Evolutionary conservation across 2,113 vertebrate genomes (phyloP), one percentile per base, ranked within the genome.

Genomic region (Salvelinus fontinalis): DNA sequence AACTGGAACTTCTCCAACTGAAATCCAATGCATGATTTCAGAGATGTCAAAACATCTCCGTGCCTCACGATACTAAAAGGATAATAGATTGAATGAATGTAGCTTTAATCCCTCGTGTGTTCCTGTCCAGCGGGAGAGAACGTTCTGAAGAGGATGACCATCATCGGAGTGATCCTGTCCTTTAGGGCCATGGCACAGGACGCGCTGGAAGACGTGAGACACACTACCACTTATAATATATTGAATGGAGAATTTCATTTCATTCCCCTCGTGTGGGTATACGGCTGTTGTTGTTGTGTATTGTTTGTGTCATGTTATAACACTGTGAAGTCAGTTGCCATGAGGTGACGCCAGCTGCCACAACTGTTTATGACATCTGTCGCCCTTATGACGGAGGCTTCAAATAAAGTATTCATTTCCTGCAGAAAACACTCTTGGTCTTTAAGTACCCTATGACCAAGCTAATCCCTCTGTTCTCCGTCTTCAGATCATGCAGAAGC

Each of bases 101-200:
- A 11, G 20, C 16, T n/a, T 18, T 22, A 8, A 62, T n/a, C 31
- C 51, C n/a, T 18, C n/a, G 6, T 54, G 14, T 59, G 11, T 62
- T 62, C 67, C 70, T 79, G 70, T 54, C 84, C 76, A 99, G 97
- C 95, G 1, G 87, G 94, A 9, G 97, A 99, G 2, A 99, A 94
- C 0, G 89, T 97, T 60, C 84, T 98, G 85, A 98, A 96, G 88
- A 94, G 97, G 77, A 96, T 98, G 96, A 97, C 95, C 71, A 99
- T 98, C 89, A 93, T 99, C 2, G 97, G 97, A 0, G 95, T 98
- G 82, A 97, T 98, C 82, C 92, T 99, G 73, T 95, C 94, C 75
- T 99, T 98, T 86, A 92, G 95, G 1, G 84, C 92, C 22, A 94
- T 98, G 96, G 89, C 93, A 0, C 95, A 97, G 81, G 93, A 95